Evolutionary conservation across 37 sponge, comb jelly and placozoan genomes (phyloP).

Genomic region (Halisarca cf. caerulea): DNA sequence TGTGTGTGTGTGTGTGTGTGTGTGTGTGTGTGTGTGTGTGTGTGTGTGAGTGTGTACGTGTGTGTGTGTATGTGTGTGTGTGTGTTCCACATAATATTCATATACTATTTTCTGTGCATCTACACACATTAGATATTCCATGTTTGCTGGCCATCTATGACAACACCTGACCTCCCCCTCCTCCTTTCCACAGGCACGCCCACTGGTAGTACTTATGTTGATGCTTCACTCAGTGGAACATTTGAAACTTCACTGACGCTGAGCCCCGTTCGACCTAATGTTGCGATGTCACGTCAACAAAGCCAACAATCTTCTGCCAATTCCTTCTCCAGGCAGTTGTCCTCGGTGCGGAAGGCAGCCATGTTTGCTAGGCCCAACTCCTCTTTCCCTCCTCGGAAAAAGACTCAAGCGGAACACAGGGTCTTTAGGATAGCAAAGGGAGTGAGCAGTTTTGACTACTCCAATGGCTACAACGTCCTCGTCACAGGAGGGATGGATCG

Average conservation of each 20-base stretch:
- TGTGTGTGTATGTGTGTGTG: too few relatives aligned
- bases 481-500: conserved; percentile 92
- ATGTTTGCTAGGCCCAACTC: conserved; percentile 11
- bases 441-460: conserved; percentile 78
- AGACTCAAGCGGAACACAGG: conserved; percentile 68
- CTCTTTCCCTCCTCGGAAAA: conserved; percentile 17
- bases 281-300: too few relatives aligned
- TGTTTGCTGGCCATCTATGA: too few relatives aligned
- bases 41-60: too few relatives aligned
- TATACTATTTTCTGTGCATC: background rate
- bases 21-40: too few relatives aligned
- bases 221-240: conserved; percentile 11
- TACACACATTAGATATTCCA: too few relatives aligned
- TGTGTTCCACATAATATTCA: too few relatives aligned
- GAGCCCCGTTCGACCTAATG: too few relatives aligned
- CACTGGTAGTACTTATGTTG: conserved; percentile 69
- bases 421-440: conserved; percentile 88
- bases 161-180: too few relatives aligned
- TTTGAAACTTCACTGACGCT: too few relatives aligned
- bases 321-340: background rate
- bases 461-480: conserved; percentile 67
- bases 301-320: background rate
- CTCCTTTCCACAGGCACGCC: conserved; percentile 74
- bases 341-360: background rate
- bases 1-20: too few relatives aligned